Percentiles rank a stretch among this genome's conserved stretches.
These are phyloP conservation scores for Megathymus violae DNA, from an alignment of 1,140 invertebrate species.

Conservation along the genomic window DNA sequence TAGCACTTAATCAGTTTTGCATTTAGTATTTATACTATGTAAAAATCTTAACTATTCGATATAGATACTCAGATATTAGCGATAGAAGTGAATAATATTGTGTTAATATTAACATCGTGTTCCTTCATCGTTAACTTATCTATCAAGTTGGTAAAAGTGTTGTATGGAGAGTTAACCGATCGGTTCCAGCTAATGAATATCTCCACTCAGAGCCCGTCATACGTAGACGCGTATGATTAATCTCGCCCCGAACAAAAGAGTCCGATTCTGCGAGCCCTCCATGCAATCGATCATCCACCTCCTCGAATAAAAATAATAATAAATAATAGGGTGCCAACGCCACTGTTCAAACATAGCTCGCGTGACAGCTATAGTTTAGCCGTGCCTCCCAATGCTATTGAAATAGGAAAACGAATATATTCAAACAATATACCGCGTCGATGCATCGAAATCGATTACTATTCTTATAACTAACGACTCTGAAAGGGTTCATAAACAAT, in stretches of 20 bases:
- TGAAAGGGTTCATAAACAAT: background rate
- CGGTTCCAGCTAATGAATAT: constrained; percentile 72
- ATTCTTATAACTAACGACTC: background rate
- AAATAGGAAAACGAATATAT: constrained; percentile 31
- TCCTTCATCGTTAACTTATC: constrained; percentile 38
- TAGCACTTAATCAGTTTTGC: constrained; percentile 16
- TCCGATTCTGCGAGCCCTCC: constrained; percentile 67
- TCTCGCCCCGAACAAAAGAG: constrained; percentile 75
- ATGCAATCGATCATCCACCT: constrained; percentile 76
- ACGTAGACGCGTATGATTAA: constrained; percentile 75
- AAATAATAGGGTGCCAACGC: constrained; percentile 70
- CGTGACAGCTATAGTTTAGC: constrained; percentile 65
- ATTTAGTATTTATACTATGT: constrained; percentile 16
- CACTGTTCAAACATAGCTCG: constrained; percentile 68
- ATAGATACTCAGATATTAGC: too few species aligned
- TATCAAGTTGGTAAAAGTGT: constrained; percentile 38
- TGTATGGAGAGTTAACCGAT: constrained; percentile 49
- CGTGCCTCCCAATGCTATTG: constrained; percentile 46
- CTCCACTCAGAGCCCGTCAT: constrained; percentile 64
- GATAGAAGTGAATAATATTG: background rate
- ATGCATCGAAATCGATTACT: constrained; percentile 12
- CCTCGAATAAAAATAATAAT: constrained; percentile 81
- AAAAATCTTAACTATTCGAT: too few species aligned
- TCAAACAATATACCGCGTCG: constrained; percentile 12
- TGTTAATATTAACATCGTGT: constrained; percentile 4